These are phyloP conservation scores for Penelope pileata DNA, from an alignment of 2,113 vertebrate species.

Conservation along the genomic window DNA sequence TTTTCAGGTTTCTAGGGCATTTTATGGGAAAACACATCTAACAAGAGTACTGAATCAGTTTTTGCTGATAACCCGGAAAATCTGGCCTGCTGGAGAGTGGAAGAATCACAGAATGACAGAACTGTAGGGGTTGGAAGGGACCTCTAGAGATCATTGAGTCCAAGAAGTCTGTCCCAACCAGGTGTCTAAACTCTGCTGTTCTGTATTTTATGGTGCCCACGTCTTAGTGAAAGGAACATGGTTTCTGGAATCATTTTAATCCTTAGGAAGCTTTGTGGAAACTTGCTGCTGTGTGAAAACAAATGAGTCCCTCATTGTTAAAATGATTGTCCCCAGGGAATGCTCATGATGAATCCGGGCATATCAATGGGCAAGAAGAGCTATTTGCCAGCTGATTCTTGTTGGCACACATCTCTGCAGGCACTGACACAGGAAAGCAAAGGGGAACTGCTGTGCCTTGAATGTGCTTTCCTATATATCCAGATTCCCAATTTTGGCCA, in stretches of 20 bases:
- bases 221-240: not conserved
- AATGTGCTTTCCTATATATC: not conserved
- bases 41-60: not conserved
- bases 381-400: not conserved
- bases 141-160: no score
- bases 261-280: not conserved
- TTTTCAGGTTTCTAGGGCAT: not conserved
- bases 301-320: accelerated
- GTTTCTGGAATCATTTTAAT: not conserved
- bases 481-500: not conserved
- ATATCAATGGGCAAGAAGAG: accelerated
- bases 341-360: not conserved
- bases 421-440: not conserved
- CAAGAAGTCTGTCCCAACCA: not conserved
- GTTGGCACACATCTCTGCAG: not conserved
- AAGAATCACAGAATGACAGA: no score
- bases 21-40: not conserved
- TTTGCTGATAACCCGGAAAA: not conserved
- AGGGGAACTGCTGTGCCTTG: not conserved
- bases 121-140: no score
- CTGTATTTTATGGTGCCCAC: not conserved
- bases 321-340: not conserved
- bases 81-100: not conserved
- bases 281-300: not conserved
- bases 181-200: not conserved